Base-by-base conservation (phyloP, 2,797 vertebrate species). In the Semotilus atromaculatus region DNA sequence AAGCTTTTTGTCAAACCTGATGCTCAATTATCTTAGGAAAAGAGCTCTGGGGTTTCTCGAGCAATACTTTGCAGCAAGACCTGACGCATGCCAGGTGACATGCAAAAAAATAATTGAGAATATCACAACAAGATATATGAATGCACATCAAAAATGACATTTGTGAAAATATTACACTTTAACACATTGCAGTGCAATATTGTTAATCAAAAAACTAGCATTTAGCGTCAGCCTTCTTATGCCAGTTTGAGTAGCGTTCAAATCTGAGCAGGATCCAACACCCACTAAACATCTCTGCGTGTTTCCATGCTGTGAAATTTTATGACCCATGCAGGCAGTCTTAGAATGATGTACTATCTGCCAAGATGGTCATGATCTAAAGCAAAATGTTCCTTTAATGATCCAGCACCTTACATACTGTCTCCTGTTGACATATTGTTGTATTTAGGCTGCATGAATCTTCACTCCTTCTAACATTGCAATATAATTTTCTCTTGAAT, bases 251-350 rank as follows among this genome's bases (percentile, higher is more conserved):
- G 62, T 70, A 21, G 72, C 45, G 0, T 81, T 81, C 31, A 55
- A 55, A 68, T 36, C 31, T 3, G 31, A 68, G 64, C 66, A 55
- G 79, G 45, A 81, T 67, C 62, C 73, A 68, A 75, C 73, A 55
- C 73, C 73, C 62, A 68, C 72, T 68, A 77, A 83, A 83, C 82
- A 58, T 82, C 55, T 73, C 68, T 64, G 53, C 55, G 14, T 79
- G 75, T 72, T 71, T 72, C 38, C 67, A 71, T 84, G 83, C 83
- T 84, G 83, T 68, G 66, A 79, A 26, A 84, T 79, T 84, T 72
- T 71, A 84, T 79, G 76, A 84, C 83, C 74, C 83, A 78, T 78
- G 83, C 73, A 78, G 51, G 62, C 64, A 31, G 64, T 70, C 36
- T 58, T 70, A 77, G 53, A 84, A 84, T 84, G 73, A 78, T 70